These are phyloP conservation scores for mouse (Mus musculus) DNA, from an alignment of 2,113 vertebrate species.

Conservation along the genomic window DNA sequence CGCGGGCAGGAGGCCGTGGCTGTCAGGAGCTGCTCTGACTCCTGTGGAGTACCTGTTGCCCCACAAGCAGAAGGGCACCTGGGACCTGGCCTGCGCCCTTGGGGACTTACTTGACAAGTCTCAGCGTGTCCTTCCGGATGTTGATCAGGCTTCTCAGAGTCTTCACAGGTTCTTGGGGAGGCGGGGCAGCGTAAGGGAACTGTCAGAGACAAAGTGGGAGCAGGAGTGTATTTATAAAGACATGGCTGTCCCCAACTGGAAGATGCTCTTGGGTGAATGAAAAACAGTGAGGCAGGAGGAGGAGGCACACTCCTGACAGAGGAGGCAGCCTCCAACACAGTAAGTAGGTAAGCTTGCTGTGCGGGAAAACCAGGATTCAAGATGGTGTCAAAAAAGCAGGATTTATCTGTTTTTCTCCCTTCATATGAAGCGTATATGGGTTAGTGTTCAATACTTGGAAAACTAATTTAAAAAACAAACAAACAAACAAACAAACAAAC, in stretches of 20 bases:
- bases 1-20: not conserved
- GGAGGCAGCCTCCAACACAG: not conserved
- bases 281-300: not conserved
- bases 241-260: accelerated
- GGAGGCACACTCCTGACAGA: not conserved
- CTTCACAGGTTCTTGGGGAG: constrained; percentile 98
- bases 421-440: constrained; percentile 22
- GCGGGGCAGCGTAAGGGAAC: constrained; percentile 98
- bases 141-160: constrained; percentile 97
- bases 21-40: not conserved
- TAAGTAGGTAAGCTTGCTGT: not conserved
- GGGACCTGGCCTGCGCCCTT: not conserved
- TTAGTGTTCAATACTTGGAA: not conserved
- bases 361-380: not conserved
- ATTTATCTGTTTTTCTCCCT: not conserved
- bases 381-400: not conserved
- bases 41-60: too few relatives aligned
- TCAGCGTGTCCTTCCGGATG: constrained; percentile 98
- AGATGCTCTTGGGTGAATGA: not conserved
- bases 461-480: not conserved
- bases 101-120: constrained; percentile 93
- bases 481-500: not conserved
- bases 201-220: constrained; percentile 80
- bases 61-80: too few relatives aligned
- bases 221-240: constrained; percentile 13